These are phyloP conservation scores for Cephus sareptanus DNA, from an alignment of 2,888 invertebrate species.

Conservation along the genomic window DNA sequence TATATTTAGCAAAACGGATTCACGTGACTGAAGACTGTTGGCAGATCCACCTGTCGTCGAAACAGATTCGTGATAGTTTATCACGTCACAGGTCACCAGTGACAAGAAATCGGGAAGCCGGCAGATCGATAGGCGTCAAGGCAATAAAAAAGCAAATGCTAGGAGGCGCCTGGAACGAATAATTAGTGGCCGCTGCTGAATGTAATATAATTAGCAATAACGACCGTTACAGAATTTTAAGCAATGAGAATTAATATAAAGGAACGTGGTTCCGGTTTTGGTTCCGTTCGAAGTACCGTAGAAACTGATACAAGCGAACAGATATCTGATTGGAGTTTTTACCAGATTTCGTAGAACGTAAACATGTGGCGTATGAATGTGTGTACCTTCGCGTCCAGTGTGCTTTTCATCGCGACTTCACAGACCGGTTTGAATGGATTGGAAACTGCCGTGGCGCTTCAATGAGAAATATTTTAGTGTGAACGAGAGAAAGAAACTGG, in stretches of 20 bases:
- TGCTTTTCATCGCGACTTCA: neutral
- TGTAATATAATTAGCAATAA: neutral
- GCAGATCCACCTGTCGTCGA: neutral
- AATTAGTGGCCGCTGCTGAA: neutral
- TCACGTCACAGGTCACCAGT: neutral
- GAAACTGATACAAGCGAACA: neutral
- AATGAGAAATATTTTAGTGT: neutral
- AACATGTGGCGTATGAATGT: neutral
- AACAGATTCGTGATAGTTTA: neutral
- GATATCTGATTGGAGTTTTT: neutral
- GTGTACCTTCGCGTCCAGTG: neutral
- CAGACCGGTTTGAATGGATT: neutral
- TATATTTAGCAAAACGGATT: neutral
- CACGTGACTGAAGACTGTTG: neutral
- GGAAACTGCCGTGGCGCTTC: neutral
- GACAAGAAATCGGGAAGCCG: neutral
- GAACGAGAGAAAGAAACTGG: neutral
- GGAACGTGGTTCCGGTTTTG: too few species aligned
- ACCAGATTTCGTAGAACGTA: neutral
- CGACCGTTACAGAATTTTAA: neutral
- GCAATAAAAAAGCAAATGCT: neutral
- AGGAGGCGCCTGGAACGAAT: neutral
- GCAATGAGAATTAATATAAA: neutral
- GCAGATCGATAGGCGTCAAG: constrained; percentile 1
- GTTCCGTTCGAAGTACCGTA: neutral